Base-by-base conservation (phyloP, 2,888 invertebrate species). In the Tethea ocularis region DNA sequence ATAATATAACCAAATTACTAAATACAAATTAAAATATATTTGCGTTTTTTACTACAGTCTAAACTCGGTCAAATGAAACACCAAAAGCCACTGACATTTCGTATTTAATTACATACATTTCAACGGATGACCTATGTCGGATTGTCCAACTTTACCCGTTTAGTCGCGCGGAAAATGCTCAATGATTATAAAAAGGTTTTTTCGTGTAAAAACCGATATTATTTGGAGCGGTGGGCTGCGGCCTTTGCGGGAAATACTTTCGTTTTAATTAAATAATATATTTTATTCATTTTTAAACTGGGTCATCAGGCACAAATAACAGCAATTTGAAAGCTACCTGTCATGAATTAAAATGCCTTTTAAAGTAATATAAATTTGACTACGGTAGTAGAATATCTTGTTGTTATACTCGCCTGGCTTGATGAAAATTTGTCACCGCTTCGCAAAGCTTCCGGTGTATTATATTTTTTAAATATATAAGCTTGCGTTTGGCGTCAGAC, bases 141-240 rank as follows among this genome's bases (percentile, higher is more conserved):
- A 63, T 72, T 66, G 77, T 74, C 74, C 69, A 78, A 78, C 75
- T 80, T 77, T 78, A 71, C 33, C 54, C 20, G 69, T 68, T 63
- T 70, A 77, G 70, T 70, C 75, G 79, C 68, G 75, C 62, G 78
- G 82, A 81, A 84, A 83, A 83, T 82, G 75, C 73, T 65, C 78
- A 78, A 80, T 80, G 75, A 79, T 80, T 78, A 75, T 77, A 82
- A 77, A 79, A 82, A 81, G 75, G 74, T 73, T 76, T 73, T 72
- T 70, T 62, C 57, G 57, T 54, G 60, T 62, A 36, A 59, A 57
- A 57, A 53, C 55, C 57, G 13, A 52, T 58, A 57, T 57, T 61
- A 46, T 61, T 57, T 52, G 56, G 36, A 52, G 54, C 57, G 38
- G 57, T 56, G 58, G 55, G 61, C 53, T 51, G 57, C 56, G 57